These are phyloP conservation scores for Bellardia pandia DNA, from an alignment of 2,888 invertebrate genomes.

Conservation along the genomic window DNA sequence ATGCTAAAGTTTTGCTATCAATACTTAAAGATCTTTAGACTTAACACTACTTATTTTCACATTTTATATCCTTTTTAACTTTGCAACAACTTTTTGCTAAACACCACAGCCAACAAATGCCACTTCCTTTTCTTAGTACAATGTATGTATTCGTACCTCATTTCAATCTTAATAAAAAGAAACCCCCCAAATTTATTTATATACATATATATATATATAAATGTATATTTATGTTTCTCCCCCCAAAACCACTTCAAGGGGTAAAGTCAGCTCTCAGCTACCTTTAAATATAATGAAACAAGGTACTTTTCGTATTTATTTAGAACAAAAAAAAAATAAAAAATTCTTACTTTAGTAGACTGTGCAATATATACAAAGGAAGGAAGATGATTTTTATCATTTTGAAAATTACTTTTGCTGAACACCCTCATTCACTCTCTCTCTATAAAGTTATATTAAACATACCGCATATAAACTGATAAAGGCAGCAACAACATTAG, in stretches of 20 bases:
- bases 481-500: neutral
- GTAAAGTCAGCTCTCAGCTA: neutral
- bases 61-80: slow-evolving; percentile 52
- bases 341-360: neutral
- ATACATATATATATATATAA: neutral
- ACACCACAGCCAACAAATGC: neutral
- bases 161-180: neutral
- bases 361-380: neutral
- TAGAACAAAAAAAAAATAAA: neutral
- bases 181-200: too few species aligned
- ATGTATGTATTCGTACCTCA: neutral
- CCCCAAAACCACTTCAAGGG: too few species aligned
- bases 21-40: slow-evolving; percentile 49
- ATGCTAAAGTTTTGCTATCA: slow-evolving; percentile 1
- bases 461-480: slow-evolving; percentile 30
- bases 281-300: neutral
- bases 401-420: slow-evolving; percentile 72
- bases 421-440: slow-evolving; percentile 18
- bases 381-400: slow-evolving; percentile 69
- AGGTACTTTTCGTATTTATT: neutral
- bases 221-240: neutral
- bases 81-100: slow-evolving; percentile 25
- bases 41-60: slow-evolving; percentile 40
- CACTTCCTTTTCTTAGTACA: neutral
- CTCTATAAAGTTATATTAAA: slow-evolving; percentile 7